phyloP scores from a whole-genome alignment of 2,888 invertebrate genomes.

The Lypha dubia region DNA sequence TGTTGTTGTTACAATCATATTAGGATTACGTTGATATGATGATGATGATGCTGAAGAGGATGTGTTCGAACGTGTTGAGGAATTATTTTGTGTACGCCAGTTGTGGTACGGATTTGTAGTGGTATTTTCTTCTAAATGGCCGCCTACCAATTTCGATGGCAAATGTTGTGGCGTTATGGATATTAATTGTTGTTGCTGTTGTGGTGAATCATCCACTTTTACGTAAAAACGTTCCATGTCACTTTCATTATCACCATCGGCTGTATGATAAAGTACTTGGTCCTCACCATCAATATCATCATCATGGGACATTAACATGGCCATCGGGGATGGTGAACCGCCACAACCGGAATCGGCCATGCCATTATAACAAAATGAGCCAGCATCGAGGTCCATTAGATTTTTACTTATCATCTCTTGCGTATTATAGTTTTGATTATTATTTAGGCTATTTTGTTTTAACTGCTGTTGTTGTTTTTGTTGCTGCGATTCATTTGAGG shows the following conservation, averaged over 20 bases:
- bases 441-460: conserved; percentile 73
- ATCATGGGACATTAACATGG: conserved; percentile 80
- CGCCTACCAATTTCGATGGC: conserved; percentile 27
- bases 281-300: conserved; percentile 74
- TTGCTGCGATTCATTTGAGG: conserved; percentile 61
- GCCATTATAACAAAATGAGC: conserved; percentile 80
- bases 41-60: conserved; percentile 50
- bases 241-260: conserved; percentile 79
- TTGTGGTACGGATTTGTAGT: conserved; percentile 61
- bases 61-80: conserved; percentile 68
- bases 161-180: conserved; percentile 67
- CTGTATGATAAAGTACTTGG: conserved; percentile 79
- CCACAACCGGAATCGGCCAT: conserved; percentile 82
- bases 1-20: conserved; percentile 67
- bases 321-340: conserved; percentile 82
- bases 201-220: conserved; percentile 81
- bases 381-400: conserved; percentile 78
- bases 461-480: conserved; percentile 67
- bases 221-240: conserved; percentile 83
- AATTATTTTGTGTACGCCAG: conserved; percentile 71
- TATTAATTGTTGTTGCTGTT: conserved; percentile 73
- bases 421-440: conserved; percentile 72
- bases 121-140: conserved; percentile 56
- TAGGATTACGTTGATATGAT: conserved; percentile 66
- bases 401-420: conserved; percentile 76